Evolutionary conservation across 2,797 vertebrate genomes (phyloP).

Genomic region (Characodon lateralis): DNA sequence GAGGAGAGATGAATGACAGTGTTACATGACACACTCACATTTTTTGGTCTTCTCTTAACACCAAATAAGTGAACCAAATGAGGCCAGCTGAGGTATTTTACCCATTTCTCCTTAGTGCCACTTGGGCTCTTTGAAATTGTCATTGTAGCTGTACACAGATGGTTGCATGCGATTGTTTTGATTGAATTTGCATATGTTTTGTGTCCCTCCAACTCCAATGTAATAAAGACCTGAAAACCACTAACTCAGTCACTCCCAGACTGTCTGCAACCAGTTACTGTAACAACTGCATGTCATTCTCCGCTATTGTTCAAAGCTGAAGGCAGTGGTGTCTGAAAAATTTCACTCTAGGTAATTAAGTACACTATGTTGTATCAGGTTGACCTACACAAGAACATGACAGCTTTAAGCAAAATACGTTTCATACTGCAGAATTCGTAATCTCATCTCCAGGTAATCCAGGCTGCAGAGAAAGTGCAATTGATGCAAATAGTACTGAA

Average conservation of each 20-base stretch:
- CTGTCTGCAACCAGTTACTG: not conserved
- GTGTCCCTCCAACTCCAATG: not conserved
- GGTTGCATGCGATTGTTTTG: too few relatives aligned
- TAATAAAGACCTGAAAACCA: not conserved
- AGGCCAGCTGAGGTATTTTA: not conserved
- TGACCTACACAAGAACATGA: not conserved
- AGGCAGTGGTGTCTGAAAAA: too few relatives aligned
- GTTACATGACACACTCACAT: not conserved
- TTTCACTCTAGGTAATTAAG: too few relatives aligned
- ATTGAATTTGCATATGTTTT: not conserved
- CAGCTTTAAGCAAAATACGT: not conserved
- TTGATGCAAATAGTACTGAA: not conserved
- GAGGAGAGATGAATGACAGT: not conserved
- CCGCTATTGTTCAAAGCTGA: too few relatives aligned
- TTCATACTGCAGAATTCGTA: not conserved
- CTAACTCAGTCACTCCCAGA: not conserved
- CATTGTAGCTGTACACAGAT: too few relatives aligned
- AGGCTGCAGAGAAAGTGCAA: not conserved
- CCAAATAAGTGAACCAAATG: conserved; percentile 4
- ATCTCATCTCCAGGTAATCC: not conserved
- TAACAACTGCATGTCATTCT: too few relatives aligned
- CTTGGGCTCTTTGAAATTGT: not conserved
- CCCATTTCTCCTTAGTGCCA: not conserved
- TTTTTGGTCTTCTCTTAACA: not conserved
- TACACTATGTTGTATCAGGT: too few relatives aligned